Evolutionary conservation across 35 echinoderm and acorn worm species (phyloP).

Genomic region (Antedon bifida): DNA sequence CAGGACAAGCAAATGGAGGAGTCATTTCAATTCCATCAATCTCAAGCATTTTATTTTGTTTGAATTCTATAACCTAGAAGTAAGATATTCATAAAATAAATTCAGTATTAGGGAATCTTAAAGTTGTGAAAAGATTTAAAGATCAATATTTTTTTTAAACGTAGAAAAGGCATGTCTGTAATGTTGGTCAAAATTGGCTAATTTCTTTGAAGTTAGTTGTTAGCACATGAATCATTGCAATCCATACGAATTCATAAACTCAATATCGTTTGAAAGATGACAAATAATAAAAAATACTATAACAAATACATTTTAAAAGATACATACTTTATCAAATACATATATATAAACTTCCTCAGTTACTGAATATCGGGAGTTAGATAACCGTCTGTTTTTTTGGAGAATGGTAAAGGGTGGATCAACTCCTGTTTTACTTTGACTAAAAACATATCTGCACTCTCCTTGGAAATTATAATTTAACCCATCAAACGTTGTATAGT

Average conservation of each 20-base stretch:
- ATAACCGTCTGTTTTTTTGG: not conserved
- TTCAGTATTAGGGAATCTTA: too few species aligned
- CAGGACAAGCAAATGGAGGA: not conserved
- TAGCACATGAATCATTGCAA: too few species aligned
- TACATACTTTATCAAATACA: not conserved
- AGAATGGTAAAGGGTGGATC: not conserved
- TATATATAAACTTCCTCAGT: not conserved
- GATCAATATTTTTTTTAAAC: too few species aligned
- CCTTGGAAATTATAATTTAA: not conserved
- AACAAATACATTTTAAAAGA: too few species aligned
- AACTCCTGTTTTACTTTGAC: not conserved
- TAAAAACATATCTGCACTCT: not conserved
- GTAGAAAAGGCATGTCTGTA: too few species aligned
- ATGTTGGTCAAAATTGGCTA: too few species aligned
- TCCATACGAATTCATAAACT: too few species aligned
- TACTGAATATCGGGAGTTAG: not conserved
- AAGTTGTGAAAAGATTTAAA: too few species aligned
- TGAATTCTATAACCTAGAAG: not conserved
- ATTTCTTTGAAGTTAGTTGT: too few species aligned
- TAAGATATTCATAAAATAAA: too few species aligned
- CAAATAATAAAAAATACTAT: too few species aligned
- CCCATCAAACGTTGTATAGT: not conserved
- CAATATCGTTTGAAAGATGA: too few species aligned
- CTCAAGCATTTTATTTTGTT: not conserved
- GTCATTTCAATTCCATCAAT: not conserved